Base-by-base conservation (phyloP, 1,140 invertebrate species). In the Lordiphosa stackelbergi region DNA sequence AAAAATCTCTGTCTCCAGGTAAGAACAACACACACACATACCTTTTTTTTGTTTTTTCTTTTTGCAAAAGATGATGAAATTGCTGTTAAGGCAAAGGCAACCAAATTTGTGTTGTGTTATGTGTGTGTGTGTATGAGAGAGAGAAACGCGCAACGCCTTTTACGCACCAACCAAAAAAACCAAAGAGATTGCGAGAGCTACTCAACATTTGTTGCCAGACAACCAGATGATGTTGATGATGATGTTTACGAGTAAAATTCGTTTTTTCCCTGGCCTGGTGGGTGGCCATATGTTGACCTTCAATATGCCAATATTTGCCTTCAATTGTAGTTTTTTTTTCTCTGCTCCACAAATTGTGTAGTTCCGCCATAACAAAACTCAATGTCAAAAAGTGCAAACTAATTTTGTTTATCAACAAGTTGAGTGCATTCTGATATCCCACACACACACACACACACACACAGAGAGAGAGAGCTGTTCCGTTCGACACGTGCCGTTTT, bases 341-440 rank as follows among this genome's bases (percentile, higher is more conserved):
- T 35, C 24, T 65, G 62, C 37, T 41, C 37, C 37, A 24, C 38
- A 40, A 53, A 53, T 58, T 22, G 38, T 19, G 10, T 24, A 28
- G 8, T 12, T 53, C 13, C 34, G 49, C 53, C 53, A 41, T 52
- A 53, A 54, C 47, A 58, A 35, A 59, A 65, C 58, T 61, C 72
- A 75, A 75, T 62, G 72, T 66, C 63, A 71, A 77, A 77, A 78
- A 77, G 64, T 64, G 68, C 55, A 69, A 74, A 74, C 49, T 68
- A 52, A 71, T 63, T 56, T 73, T 58, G 36, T 60, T 31, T 5
- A 31, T 31, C 28, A 31, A 31, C 28, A 31, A 31, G 28, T 31
- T 8, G 28, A 31, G 28, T 28, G 24, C 24, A 28, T 28, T 28
- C 24, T 28, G 24, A 28, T 28, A 28, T 28, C 24, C 24, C 5